Base-by-base conservation (phyloP, 1,140 invertebrate species). In the Anagrus nilaparvatae region DNA sequence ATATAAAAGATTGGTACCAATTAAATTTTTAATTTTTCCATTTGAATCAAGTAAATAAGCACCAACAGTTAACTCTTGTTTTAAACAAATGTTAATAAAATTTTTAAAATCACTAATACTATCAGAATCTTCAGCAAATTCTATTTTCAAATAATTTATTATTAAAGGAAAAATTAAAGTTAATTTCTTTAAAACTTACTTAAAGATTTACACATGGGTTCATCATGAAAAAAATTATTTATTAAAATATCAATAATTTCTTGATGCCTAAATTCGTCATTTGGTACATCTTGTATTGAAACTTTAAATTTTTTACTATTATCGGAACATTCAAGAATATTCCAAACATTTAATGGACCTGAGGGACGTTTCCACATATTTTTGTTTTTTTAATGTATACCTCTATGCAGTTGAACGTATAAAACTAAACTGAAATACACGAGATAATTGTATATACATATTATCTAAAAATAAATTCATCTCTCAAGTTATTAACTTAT, bases 211-310 rank as follows among this genome's bases (percentile, higher is more conserved):
- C 54, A 59, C 0, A 46, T 46, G 2, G 57, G 52, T 40, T 65
- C 64, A 10, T 61, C 60, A 2, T n/a, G 32, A 1, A 60, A 8
- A 16, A 67, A 63, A 21, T 56, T 45, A 0, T 16, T 46, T 19
- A 47, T 52, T 56, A 67, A 59, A 3, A 52, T 46, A 30, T 65
- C 49, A 9, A 55, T 1, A 3, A 48, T 55, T 14, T 67, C 63
- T 5, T 57, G 41, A 13, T 51, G 50, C 21, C 59, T 54, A 18
- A 61, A 55, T 32, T 56, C 50, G 9, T 36, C 34, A 18, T 43
- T 18, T 0, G 65, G 60, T 30, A 65, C 48, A 17, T 67, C 63
- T 43, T 66, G 60, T 37, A 67, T 57, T 2, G 44, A 43, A 41
- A 59, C 61, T 40, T 53, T 56, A 2, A 52, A n/a, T n/a, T n/a